Percentiles rank a stretch among this genome's conserved stretches.
Evolutionary conservation across 2,797 vertebrate species (phyloP).

Genomic region (Sebastes umbrosus): DNA sequence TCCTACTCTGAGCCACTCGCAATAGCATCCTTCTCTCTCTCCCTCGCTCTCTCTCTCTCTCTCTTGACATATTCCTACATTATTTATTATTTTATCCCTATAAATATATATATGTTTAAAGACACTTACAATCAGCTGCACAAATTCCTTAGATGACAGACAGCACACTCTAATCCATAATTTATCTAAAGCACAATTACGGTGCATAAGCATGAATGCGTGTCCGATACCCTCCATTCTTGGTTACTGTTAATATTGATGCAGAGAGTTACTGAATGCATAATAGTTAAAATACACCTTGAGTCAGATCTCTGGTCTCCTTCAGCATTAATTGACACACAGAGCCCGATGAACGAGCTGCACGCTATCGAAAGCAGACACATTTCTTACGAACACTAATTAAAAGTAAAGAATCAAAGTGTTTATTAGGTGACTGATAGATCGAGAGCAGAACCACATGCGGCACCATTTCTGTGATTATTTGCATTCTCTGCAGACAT

Average conservation of each 20-base stretch:
- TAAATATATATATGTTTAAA: slow-evolving; percentile 52
- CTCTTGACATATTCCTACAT: slow-evolving; percentile 49
- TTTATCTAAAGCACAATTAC: slow-evolving; percentile 45
- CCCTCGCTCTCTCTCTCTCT: not conserved
- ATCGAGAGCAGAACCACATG: not conserved
- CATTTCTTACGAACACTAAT: slow-evolving; percentile 2
- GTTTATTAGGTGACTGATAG: not conserved
- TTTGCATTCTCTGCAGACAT: slow-evolving; percentile 36
- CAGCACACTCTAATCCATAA: slow-evolving; percentile 43
- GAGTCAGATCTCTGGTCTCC: not conserved
- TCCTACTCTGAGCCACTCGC: slow-evolving; percentile 84
- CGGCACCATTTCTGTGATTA: slow-evolving; percentile 25
- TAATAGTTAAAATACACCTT: slow-evolving; percentile 7
- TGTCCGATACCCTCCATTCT: slow-evolving; percentile 22
- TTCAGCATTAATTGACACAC: not conserved
- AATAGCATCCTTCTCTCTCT: slow-evolving; percentile 77
- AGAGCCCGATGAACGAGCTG: not conserved
- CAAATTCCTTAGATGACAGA: slow-evolving; percentile 51
- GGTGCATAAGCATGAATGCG: slow-evolving; percentile 6
- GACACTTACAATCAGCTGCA: slow-evolving; percentile 49
- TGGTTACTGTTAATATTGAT: slow-evolving; percentile 40
- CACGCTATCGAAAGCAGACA: not conserved
- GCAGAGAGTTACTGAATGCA: slow-evolving; percentile 1
- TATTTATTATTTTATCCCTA: slow-evolving; percentile 55
- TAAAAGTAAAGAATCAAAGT: not conserved